Base-by-base conservation (phyloP, 2,888 invertebrate genomes). In the Drosophila limbata region DNA sequence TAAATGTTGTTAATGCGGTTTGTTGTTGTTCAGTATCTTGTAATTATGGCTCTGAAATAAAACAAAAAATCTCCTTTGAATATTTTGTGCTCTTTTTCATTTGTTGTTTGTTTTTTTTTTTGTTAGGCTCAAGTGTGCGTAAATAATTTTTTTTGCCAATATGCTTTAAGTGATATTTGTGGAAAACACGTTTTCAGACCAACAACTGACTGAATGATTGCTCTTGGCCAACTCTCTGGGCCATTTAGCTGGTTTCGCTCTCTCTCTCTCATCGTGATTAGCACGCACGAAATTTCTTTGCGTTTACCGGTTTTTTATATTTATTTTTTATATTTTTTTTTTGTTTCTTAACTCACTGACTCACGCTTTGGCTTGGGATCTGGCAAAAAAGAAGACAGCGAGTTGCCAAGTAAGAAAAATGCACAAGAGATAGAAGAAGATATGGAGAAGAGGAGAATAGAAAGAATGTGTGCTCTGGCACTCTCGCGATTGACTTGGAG, bases 31-130 rank as follows among this genome's bases (percentile, higher is more conserved):
- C 70, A 64, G 68, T 77, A 69, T 68, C 70, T 73, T 85, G 81
- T 81, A 82, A 87, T 79, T 87, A 64, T 82, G 74, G 68, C 75
- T 83, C 83, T 83, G 83, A 80, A 84, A 84, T 85, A 80, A 83
- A 85, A 77, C 75, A 74, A 69, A 69, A 72, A 81, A 72, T 69
- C 69, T 59, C 69, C 77, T 67, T 72, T 67, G 59, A 81, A 70
- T 76, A 86, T 66, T 69, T 67, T 57, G 56, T 84, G 83, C 80
- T 73, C 70, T 65, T 45, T 45, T 68, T 25, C 4, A 4, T 21
- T 2, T 31, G 3, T 39, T 52, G n/a, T 15, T 15, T 37, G 33
- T 42, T 48, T 44, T 15, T 45, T 40, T 42, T 56, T 44, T n/a
- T 45, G 37, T 37, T 45, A 21, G 35, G 25, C 33, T 52, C 25